Conservation (phyloP, 2,888 invertebrate species). For the Epiblema foenella region DNA sequence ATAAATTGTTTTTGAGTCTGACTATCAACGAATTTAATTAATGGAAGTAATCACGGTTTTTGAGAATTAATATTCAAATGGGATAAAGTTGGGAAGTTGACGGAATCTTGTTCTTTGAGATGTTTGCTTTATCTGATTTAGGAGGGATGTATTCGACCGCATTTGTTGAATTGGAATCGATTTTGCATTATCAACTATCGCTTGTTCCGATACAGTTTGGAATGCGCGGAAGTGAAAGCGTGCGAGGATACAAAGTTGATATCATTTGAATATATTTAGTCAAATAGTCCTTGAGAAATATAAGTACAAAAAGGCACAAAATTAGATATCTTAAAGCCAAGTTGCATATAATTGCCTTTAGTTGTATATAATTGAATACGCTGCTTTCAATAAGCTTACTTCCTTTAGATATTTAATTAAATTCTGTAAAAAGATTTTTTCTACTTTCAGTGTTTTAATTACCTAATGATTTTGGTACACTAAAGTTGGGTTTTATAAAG, state of each 20-base stretch:
- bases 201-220: neutral
- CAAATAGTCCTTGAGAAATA: neutral
- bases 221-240: too few relatives aligned
- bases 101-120: conserved; percentile 3
- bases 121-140: conserved; percentile 11
- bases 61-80: conserved; percentile 4
- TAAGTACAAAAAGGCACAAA: neutral
- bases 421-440: too few relatives aligned
- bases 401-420: too few relatives aligned
- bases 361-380: neutral
- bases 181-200: neutral
- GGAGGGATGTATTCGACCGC: neutral
- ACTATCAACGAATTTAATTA: conserved; percentile 16
- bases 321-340: neutral
- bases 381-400: neutral
- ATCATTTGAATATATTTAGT: neutral
- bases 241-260: neutral
- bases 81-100: neutral
- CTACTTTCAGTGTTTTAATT: too few relatives aligned
- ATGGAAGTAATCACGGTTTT: neutral
- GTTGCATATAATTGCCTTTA: too few relatives aligned
- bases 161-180: neutral
- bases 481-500: too few relatives aligned
- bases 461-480: too few relatives aligned
- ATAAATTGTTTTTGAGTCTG: neutral